Evolutionary conservation across 2,888 invertebrate species (phyloP), one percentile per base, ranked within the genome.

Genomic region (Limenitis camilla): DNA sequence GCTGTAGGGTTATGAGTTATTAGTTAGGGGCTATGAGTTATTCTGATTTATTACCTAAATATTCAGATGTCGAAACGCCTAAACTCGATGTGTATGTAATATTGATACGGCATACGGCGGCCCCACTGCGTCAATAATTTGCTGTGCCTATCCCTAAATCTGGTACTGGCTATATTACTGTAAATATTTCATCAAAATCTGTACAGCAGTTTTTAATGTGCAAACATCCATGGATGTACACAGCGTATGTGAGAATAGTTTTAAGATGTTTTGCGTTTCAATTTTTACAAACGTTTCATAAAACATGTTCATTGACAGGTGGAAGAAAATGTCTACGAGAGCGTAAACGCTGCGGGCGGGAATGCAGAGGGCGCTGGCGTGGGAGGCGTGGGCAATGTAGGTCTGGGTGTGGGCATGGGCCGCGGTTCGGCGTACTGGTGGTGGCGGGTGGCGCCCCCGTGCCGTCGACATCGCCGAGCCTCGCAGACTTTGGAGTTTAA

Each of bases 401-500:
- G 52, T 52, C 19, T 19, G 60, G 49, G 42, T 53, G 58, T 55
- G 66, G 51, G 60, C 67, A 55, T 66, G 69, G 64, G 62, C 67
- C 65, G 69, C 63, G 50, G 64, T 59, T 32, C 40, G 52, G 51
- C 53, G 42, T 58, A 52, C 54, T 61, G 69, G 53, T 59, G 63
- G 64, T 61, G 65, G 62, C 61, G 65, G 52, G 63, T 60, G 58
- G 56, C 51, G 47, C 58, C 53, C 54, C 59, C 63, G 55, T 60
- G 67, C 66, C 59, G 64, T 60, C 66, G 67, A 55, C 70, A 64
- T 61, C 67, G 60, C 54, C 68, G 60, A 64, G 62, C 67, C 59
- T 68, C 72, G 61, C 78, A 81, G 74, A 75, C 75, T 70, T 76
- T 76, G 52, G 87, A 74, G 72, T 81, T 72, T 71, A 77, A 72